A percentile compares a stretch with the other conserved stretches of the same genome.
phyloP scores from a whole-genome alignment of 2,888 invertebrate species.

The Cephus spinipes region DNA sequence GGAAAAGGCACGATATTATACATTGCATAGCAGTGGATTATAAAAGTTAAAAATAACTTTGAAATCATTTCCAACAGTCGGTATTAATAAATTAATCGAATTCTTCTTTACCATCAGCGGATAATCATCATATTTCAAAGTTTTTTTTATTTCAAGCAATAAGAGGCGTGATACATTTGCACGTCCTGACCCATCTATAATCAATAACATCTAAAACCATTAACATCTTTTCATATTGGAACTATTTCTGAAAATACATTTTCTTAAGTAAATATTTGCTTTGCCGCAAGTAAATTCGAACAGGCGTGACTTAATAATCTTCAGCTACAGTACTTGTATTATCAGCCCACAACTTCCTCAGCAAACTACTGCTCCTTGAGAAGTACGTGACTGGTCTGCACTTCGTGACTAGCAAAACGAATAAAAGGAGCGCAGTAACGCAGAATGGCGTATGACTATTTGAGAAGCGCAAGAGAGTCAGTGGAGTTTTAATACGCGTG shows the following conservation, averaged over 20 bases:
- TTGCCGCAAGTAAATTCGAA: background rate
- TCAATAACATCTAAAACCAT: background rate
- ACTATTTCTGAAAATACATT: background rate
- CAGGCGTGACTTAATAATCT: background rate
- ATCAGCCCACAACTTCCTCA: constrained; percentile 6
- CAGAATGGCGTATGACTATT: background rate
- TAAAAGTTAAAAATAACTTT: background rate
- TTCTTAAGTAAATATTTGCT: background rate
- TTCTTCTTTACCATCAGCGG: background rate
- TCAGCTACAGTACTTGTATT: background rate
- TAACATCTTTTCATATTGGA: background rate
- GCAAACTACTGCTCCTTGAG: background rate
- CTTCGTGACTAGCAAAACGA: constrained; percentile 1
- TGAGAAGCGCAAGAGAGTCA: background rate
- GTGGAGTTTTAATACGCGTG: constrained; percentile 19
- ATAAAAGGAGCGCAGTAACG: background rate
- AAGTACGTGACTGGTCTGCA: background rate
- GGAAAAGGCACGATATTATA: background rate
- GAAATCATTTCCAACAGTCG: background rate
- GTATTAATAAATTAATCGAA: background rate
- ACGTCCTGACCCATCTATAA: background rate
- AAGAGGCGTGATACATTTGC: background rate
- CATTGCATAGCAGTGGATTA: background rate
- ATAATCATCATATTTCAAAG: background rate
- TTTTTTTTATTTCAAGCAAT: background rate